Evolutionary conservation across 2,888 invertebrate genomes (phyloP), one percentile per base, ranked within the genome.

Genomic region (Cyclophora punctaria): DNA sequence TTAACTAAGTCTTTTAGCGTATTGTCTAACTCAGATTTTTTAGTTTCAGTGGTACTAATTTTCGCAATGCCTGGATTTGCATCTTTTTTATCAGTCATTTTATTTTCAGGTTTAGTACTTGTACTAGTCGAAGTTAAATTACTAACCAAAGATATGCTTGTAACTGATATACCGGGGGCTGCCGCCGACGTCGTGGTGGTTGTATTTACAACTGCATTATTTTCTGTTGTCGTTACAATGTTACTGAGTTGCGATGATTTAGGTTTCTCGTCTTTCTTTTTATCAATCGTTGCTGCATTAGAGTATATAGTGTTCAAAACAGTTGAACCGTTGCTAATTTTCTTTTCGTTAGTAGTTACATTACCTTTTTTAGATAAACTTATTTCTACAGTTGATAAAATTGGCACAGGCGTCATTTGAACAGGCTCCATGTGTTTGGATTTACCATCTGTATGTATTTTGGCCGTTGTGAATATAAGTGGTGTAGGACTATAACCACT

Each of bases 401-500:
- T 85, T 46, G 87, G 86, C 35, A 75, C 77, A 35, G 83, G 71
- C 40, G 80, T 83, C 41, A 82, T 70, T 62, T 84, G 83, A 48
- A 84, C 65, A 41, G 83, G 81, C 65, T 85, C 83, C 76, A 82
- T 81, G 20, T 75, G 63, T 57, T 76, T 81, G 34, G 68, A 67
- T 71, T 80, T 80, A 44, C 69, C 73, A 56, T 84, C 80, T 2
- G 76, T 69, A 48, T 86, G 85, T 60, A 87, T 88, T 76, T 86
- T 88, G 4, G 88, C 88, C n/a, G 85, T 87, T 33, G 87, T 88
- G 59, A 88, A 87, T 59, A 88, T 87, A 55, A 86, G 63, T 34
- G 86, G 78, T 59, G 75, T 78, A 33, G 80, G 69, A 53, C 51
- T 78, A 52, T 71, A 78, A 42, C 58, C 61, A 43, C 63, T 64